A percentile compares a stretch with the other conserved stretches of the same genome.
Conservation (phyloP, 2,113 vertebrate species). For the Alethe diademata region DNA sequence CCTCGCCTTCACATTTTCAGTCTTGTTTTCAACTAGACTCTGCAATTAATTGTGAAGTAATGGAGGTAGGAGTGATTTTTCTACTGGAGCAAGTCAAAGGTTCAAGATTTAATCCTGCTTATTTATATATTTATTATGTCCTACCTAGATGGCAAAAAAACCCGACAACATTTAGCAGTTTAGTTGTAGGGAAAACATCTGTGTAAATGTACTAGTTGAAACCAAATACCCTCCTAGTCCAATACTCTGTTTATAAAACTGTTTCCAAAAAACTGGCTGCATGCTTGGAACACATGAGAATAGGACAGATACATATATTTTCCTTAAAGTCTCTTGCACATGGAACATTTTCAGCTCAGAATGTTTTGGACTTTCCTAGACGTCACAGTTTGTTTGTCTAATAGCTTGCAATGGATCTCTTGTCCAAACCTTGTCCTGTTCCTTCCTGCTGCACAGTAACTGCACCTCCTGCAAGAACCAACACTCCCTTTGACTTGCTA, state of each 20-base stretch:
- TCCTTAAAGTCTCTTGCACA: neutral
- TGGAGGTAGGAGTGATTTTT: neutral
- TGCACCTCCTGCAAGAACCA: neutral
- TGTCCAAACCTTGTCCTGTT: neutral
- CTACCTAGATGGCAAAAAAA: neutral
- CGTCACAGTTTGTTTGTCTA: neutral
- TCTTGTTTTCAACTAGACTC: neutral
- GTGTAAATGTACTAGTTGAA: neutral
- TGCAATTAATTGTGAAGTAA: neutral
- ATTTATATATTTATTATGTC: neutral
- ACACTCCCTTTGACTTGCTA: neutral
- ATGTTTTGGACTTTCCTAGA: neutral
- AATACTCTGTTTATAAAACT: neutral
- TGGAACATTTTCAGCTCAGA: neutral
- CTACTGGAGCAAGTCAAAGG: neutral
- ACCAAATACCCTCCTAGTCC: neutral
- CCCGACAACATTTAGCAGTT: neutral
- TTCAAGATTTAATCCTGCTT: neutral
- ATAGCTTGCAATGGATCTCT: neutral
- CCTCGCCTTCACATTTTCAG: neutral
- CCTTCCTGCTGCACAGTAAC: neutral
- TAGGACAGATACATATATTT: neutral
- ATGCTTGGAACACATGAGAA: neutral
- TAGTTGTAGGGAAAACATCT: neutral
- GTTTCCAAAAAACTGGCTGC: neutral